phyloP scores from a whole-genome alignment of 1,140 invertebrate genomes.

The Spodoptera frugiperda region DNA sequence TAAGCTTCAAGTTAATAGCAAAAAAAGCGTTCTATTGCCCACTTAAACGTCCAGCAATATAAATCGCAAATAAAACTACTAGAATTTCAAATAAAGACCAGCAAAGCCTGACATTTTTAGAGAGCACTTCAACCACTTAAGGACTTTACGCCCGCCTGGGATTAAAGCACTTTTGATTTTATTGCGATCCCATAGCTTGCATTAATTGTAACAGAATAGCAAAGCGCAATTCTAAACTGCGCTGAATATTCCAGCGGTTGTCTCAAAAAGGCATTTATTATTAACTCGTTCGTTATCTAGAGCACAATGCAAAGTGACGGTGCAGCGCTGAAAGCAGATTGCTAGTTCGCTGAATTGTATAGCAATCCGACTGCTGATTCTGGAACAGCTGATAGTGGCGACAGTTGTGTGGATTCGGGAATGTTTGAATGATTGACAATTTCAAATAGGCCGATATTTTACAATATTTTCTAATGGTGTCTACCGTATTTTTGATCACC shows the following conservation, averaged over 20 bases:
- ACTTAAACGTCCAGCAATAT: background rate
- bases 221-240: slow-evolving; percentile 19
- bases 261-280: slow-evolving; percentile 36
- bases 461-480: no score
- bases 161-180: slow-evolving; percentile 3
- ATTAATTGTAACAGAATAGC: slow-evolving; percentile 1
- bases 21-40: background rate
- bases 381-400: background rate
- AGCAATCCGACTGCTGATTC: slow-evolving; percentile 4
- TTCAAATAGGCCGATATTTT: no score
- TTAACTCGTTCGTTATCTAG: slow-evolving; percentile 40
- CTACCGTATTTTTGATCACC: no score
- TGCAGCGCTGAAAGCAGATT: slow-evolving; percentile 29
- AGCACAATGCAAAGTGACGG: slow-evolving; percentile 22
- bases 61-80: background rate
- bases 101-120: background rate
- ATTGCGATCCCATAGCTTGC: background rate
- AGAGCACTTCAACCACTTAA: slow-evolving; percentile 7
- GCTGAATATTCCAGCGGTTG: slow-evolving; percentile 19
- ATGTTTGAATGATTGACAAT: background rate
- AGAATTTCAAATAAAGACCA: slow-evolving; percentile 2
- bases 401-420: background rate
- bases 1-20: no score
- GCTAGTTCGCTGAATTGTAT: slow-evolving; percentile 6
- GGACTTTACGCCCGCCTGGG: background rate